Base-by-base conservation (phyloP, 2,888 invertebrate genomes). In the Eudemis profundana region DNA sequence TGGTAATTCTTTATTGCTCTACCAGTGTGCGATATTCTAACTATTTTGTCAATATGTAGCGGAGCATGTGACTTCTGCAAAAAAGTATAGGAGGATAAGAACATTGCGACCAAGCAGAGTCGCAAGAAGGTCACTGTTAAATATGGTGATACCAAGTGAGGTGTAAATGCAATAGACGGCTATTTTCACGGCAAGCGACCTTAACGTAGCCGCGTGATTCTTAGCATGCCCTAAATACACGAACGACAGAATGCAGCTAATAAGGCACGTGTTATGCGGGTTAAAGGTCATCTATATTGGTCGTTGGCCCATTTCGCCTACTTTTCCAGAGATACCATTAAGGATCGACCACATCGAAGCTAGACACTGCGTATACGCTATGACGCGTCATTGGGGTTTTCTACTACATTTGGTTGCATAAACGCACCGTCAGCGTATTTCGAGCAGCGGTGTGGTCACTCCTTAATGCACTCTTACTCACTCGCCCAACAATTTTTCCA, bases 31-130 rank as follows among this genome's bases (percentile, higher is more conserved):
- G 29, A 56, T 29, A 56, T 56, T 36, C 29, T 51, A 29, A 44
- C 17, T 56, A 17, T 40, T 42, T 56, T 17, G 56, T 40, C 23
- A 54, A 42, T 54, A 38, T 54, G 42, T 27, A 29, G 40, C 23
- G 23, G 29, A 29, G 42, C 42, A 42, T 42, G 42, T 17, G 23
- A 42, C 44, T 29, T 42, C 54, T 56, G 56, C 42, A 44, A 56
- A 42, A 42, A 29, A 56, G 53, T 17, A 29, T 42, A 19, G 44
- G 56, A 12, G n/a, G 17, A n/a, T 56, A n/a, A 19, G 27, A 12
- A 46, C 21, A 46, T 33, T 5, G 33, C 7, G 10, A 33, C 33
- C 33, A 8, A 8, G 33, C 33, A 7, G 33, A 33, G 5, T 23
- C 23, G 23, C 7, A 33, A 33, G 33, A 2, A 33, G 8, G 1